Percentiles rank a stretch among this genome's conserved stretches.
These are phyloP conservation scores for Esox niger DNA, from an alignment of 2,113 vertebrate genomes.

Conservation along the genomic window DNA sequence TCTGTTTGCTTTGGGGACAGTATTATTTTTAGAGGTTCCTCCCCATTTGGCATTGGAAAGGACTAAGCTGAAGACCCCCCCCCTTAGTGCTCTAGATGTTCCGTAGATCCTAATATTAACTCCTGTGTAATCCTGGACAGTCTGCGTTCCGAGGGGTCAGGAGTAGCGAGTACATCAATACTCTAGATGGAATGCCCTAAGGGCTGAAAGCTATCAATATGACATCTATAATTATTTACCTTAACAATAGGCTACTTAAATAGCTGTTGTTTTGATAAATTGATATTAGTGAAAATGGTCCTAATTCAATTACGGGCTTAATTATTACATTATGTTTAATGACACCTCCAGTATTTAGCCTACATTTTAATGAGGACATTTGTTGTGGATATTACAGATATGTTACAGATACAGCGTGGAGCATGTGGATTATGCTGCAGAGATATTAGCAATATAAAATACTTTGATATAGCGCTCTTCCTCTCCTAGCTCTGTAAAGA, in stretches of 20 bases:
- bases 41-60: conserved; percentile 5
- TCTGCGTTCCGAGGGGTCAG: conserved; percentile 9
- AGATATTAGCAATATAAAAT: neutral
- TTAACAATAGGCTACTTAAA: neutral
- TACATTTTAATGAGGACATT: conserved; percentile 7
- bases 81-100: conserved; percentile 25
- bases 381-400: conserved; percentile 6
- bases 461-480: neutral
- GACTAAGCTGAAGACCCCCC: neutral
- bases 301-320: neutral
- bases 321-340: neutral
- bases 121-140: conserved; percentile 29
- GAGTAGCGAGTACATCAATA: conserved; percentile 28
- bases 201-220: conserved; percentile 20
- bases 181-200: conserved; percentile 35
- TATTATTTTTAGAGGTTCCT: conserved; percentile 24
- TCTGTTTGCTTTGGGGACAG: conserved; percentile 16
- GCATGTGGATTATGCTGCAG: neutral
- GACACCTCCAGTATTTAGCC: neutral
- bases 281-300: neutral
- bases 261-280: neutral
- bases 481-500: neutral
- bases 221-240: neutral
- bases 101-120: conserved; percentile 43
- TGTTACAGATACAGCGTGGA: neutral